phyloP scores from a whole-genome alignment of 2,888 invertebrate genomes.

The Chalcosyrphus nemorum region DNA sequence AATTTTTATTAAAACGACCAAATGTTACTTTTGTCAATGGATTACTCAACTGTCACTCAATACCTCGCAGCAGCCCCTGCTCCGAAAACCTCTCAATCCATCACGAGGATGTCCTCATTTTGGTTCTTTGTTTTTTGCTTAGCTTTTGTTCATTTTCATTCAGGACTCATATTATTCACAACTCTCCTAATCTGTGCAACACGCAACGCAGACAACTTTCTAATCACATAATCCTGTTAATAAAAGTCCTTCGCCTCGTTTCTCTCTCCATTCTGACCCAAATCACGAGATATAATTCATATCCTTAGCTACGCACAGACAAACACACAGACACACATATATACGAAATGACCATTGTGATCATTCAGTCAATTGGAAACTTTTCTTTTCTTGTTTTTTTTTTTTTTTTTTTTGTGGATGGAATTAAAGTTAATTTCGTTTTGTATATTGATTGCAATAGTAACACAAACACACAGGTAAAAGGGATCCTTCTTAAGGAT shows the following conservation, averaged over 20 bases:
- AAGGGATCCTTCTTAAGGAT: slow-evolving; percentile 9
- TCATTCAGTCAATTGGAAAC: slow-evolving; percentile 61
- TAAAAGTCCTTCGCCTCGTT: slow-evolving; percentile 30
- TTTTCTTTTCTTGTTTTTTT: too few relatives aligned
- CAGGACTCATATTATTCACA: slow-evolving; percentile 15
- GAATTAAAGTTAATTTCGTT: slow-evolving; percentile 52
- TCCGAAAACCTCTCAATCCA: background rate
- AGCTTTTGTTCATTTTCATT: slow-evolving; percentile 33
- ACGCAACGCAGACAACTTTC: slow-evolving; percentile 63
- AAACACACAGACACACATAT: background rate
- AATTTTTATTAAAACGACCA: background rate
- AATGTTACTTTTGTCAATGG: background rate
- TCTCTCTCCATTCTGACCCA: background rate
- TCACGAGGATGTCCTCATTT: background rate
- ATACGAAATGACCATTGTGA: slow-evolving; percentile 24
- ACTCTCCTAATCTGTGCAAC: slow-evolving; percentile 45
- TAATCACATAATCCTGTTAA: slow-evolving; percentile 59
- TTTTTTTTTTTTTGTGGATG: too few relatives aligned
- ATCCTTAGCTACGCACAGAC: slow-evolving; percentile 30
- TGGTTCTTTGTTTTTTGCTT: background rate
- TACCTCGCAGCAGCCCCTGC: background rate
- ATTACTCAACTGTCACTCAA: slow-evolving; percentile 26
- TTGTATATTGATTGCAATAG: slow-evolving; percentile 62
- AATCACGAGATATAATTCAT: slow-evolving; percentile 50
- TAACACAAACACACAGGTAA: slow-evolving; percentile 44